phyloP scores from a whole-genome alignment of 2,797 vertebrate genomes.

The Lithobates pipiens region DNA sequence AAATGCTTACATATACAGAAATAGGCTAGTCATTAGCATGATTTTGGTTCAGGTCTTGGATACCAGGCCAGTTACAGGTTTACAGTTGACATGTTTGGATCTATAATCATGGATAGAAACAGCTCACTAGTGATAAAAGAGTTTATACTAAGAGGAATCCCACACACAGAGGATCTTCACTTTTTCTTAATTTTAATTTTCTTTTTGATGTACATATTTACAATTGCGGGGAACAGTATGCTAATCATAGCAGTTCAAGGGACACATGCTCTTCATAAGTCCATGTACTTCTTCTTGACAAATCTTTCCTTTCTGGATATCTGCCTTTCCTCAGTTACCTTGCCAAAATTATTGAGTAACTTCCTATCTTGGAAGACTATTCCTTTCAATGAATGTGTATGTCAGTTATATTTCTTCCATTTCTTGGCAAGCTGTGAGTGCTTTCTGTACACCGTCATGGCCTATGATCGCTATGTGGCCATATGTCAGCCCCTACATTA shows the following conservation, averaged over 20 bases:
- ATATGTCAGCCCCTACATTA: not conserved
- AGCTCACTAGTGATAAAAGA: not conserved
- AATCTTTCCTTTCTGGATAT: conserved; percentile 30
- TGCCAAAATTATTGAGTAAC: conserved; percentile 5
- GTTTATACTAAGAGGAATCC: conserved; percentile 66
- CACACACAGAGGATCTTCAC: conserved; percentile 54
- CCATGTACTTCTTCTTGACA: conserved; percentile 10
- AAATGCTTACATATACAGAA: too few relatives aligned
- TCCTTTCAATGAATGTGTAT: not conserved
- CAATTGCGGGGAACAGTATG: conserved; percentile 64
- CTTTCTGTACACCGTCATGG: conserved; percentile 34
- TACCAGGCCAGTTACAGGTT: too few relatives aligned
- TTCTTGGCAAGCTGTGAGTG: conserved; percentile 24
- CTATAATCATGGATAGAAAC: too few relatives aligned
- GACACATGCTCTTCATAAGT: not conserved
- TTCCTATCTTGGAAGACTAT: not conserved
- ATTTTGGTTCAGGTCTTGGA: too few relatives aligned
- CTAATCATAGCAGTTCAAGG: conserved; percentile 62
- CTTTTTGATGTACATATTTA: conserved; percentile 64
- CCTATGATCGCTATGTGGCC: conserved; percentile 36
- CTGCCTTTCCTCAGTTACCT: not conserved
- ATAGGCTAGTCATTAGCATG: too few relatives aligned
- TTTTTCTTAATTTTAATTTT: conserved; percentile 64
- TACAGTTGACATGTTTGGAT: too few relatives aligned
- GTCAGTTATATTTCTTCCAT: conserved; percentile 32